Evolutionary conservation across 1,140 invertebrate genomes (phyloP).

Genomic region (Cydia fagiglandana): DNA sequence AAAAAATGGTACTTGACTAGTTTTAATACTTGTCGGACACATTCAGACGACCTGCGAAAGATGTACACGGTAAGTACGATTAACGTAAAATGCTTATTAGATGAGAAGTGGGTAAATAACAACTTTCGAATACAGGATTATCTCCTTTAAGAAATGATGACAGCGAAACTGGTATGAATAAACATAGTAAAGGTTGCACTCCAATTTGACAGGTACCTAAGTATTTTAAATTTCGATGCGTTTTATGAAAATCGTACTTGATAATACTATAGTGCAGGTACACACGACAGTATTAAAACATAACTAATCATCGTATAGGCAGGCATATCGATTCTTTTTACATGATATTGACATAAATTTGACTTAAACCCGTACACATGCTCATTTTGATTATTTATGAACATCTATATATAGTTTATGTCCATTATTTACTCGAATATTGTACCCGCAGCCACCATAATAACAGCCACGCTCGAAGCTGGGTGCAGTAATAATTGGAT

Average conservation of each 20-base stretch:
- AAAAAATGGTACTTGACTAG: conserved; percentile 41
- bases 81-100: background rate
- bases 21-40: conserved; percentile 52
- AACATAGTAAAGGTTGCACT: too few species aligned
- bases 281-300: background rate
- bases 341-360: too few species aligned
- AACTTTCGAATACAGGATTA: too few species aligned
- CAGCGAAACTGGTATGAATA: too few species aligned
- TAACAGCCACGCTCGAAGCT: background rate
- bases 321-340: too few species aligned
- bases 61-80: conserved; percentile 38
- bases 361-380: too few species aligned
- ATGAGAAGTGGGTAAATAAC: too few species aligned
- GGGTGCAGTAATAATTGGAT: background rate
- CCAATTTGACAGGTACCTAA: too few species aligned
- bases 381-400: too few species aligned
- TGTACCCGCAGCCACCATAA: background rate
- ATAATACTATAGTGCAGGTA: background rate
- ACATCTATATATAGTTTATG: background rate
- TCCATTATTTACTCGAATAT: background rate
- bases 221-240: background rate
- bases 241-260: conserved; percentile 3
- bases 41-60: conserved; percentile 66
- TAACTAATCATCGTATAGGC: too few species aligned
- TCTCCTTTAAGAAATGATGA: too few species aligned